Percentiles rank a stretch among this genome's conserved stretches.
phyloP scores from a whole-genome alignment of 2,888 invertebrate genomes.

The Watsonalla binaria region DNA sequence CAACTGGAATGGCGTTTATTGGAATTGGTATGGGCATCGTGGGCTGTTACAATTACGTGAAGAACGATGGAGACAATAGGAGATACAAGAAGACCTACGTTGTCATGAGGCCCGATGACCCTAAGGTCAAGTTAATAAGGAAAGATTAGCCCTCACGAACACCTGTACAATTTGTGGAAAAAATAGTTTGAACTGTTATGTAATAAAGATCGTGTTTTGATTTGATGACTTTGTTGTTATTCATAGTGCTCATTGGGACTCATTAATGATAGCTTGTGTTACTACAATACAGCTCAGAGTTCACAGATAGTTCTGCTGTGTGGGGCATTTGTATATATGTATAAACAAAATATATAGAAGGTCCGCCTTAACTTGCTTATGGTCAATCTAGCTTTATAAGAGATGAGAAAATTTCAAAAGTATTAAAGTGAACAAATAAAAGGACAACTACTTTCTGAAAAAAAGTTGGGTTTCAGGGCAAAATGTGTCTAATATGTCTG shows the following conservation, averaged over 20 bases:
- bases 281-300: no score
- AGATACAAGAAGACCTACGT: constrained; percentile 81
- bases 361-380: no score
- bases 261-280: no score
- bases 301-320: no score
- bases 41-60: constrained; percentile 70
- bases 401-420: no score
- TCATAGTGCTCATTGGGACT: not conserved
- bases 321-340: no score
- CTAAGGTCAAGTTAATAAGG: constrained; percentile 75
- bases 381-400: no score
- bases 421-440: no score
- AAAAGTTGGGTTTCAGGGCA: no score
- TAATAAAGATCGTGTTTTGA: constrained; percentile 52
- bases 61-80: constrained; percentile 82
- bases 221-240: constrained; percentile 12
- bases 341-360: no score
- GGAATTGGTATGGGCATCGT: constrained; percentile 74
- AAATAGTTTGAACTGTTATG: constrained; percentile 52
- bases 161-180: constrained; percentile 10
- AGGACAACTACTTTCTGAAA: no score
- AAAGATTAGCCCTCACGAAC: constrained; percentile 56
- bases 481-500: no score
- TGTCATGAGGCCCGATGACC: constrained; percentile 84
- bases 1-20: constrained; percentile 76